phyloP scores from a whole-genome alignment of 2,797 vertebrate genomes.

The Sebastes itinus region DNA sequence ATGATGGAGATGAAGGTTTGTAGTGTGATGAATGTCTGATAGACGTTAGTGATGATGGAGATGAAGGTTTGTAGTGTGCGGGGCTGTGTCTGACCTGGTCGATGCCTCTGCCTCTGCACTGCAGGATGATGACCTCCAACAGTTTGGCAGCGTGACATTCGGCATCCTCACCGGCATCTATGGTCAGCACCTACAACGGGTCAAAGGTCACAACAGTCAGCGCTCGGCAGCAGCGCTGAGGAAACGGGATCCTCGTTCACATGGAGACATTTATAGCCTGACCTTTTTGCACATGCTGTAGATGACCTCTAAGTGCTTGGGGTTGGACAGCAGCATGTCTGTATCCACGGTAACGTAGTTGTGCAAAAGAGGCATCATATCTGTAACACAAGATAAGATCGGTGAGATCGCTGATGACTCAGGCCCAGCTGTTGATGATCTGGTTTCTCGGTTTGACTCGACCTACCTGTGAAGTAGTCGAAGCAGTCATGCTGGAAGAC shows the following conservation, averaged over 20 bases:
- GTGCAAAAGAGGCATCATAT: constrained; percentile 99
- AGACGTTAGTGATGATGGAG: neutral
- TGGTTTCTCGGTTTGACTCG: neutral
- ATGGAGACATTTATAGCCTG: constrained; percentile 14
- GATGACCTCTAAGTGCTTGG: constrained; percentile 95
- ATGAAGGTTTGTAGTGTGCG: neutral
- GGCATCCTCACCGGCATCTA: constrained; percentile 93
- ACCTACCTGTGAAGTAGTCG: constrained; percentile 94
- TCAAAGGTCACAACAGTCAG: neutral
- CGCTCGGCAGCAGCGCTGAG: neutral
- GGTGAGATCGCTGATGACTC: no score
- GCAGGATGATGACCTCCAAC: constrained; percentile 95
- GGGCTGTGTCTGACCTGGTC: constrained; percentile 87
- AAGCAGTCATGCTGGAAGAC: constrained; percentile 97
- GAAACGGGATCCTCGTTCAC: neutral
- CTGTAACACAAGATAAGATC: constrained; percentile 71
- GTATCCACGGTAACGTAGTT: constrained; percentile 98
- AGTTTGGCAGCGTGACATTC: constrained; percentile 98
- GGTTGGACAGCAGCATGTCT: constrained; percentile 90
- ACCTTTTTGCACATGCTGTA: constrained; percentile 99
- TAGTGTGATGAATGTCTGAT: neutral
- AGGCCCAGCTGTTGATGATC: no score
- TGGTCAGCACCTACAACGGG: constrained; percentile 87
- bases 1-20: no score
- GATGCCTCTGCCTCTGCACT: constrained; percentile 93